These are phyloP conservation scores for Vipera ursinii DNA, from an alignment of 2,797 vertebrate genomes.

Conservation along the genomic window DNA sequence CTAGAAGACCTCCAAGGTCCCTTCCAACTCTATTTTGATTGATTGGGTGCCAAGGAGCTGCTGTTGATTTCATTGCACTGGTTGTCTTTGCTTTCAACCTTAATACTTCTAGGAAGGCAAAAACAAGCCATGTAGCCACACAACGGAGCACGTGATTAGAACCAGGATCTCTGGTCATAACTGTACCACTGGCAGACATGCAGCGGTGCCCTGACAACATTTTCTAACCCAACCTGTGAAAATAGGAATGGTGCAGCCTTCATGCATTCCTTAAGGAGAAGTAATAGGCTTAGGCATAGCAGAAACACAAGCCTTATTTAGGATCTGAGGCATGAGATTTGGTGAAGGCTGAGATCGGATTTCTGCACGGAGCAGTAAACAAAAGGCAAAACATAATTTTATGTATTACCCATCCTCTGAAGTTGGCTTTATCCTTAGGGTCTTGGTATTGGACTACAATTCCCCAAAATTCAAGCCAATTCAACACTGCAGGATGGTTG, in stretches of 20 bases:
- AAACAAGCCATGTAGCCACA: too few relatives aligned
- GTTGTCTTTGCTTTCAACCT: not conserved
- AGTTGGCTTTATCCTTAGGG: not conserved
- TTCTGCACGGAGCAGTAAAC: not conserved
- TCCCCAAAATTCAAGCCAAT: not conserved
- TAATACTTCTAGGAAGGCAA: not conserved
- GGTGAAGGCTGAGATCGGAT: not conserved
- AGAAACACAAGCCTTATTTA: not conserved
- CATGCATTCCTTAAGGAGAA: not conserved
- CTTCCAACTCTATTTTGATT: too few relatives aligned
- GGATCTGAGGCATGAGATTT: not conserved
- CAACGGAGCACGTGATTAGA: not conserved
- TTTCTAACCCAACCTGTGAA: not conserved
- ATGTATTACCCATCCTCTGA: not conserved
- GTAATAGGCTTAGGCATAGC: not conserved
- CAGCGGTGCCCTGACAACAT: not conserved
- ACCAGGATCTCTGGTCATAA: not conserved
- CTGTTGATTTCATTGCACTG: not conserved
- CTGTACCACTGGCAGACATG: too few relatives aligned
- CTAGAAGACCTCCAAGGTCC: too few relatives aligned
- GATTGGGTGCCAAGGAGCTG: not conserved
- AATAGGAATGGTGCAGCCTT: not conserved
- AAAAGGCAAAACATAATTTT: not conserved
- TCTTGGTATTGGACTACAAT: not conserved
- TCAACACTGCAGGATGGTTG: not conserved